These are phyloP conservation scores for Sinodicranocentrus sp. DNA, from an alignment of 2,888 invertebrate species.

Conservation along the genomic window DNA sequence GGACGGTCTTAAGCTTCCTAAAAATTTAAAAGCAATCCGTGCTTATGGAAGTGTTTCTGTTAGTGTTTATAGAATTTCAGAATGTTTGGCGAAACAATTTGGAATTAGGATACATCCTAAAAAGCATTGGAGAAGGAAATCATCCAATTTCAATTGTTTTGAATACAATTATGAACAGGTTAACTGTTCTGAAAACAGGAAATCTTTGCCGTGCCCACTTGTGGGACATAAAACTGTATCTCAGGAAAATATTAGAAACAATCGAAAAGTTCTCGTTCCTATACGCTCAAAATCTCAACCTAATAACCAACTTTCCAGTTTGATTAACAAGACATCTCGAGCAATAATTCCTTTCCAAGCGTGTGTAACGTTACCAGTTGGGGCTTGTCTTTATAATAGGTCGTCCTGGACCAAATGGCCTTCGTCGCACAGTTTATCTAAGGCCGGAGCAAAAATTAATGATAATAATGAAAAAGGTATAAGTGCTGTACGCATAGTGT, in stretches of 20 bases:
- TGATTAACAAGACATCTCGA: too few relatives aligned
- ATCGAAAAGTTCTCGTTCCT: too few relatives aligned
- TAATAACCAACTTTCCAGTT: background rate
- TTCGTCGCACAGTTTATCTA: slow-evolving; percentile 20
- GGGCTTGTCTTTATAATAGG: slow-evolving; percentile 16
- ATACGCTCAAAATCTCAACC: too few relatives aligned
- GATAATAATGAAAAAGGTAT: background rate
- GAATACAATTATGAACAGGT: background rate
- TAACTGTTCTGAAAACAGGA: background rate
- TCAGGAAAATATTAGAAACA: background rate
- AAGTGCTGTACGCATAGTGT: background rate
- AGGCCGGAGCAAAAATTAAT: background rate
- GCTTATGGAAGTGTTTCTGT: background rate
- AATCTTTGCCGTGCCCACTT: too few relatives aligned
- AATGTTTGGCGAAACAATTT: slow-evolving; percentile 47
- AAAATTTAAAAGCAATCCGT: background rate
- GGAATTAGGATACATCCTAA: slow-evolving; percentile 52
- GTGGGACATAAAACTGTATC: background rate
- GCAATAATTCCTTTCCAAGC: too few relatives aligned
- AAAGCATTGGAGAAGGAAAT: slow-evolving; percentile 22
- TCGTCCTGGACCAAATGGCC: slow-evolving; percentile 42
- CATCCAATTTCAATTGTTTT: background rate
- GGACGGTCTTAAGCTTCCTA: slow-evolving; percentile 50
- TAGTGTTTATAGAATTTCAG: slow-evolving; percentile 57
- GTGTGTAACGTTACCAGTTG: background rate